phyloP scores from a whole-genome alignment of 2,113 vertebrate species.

The Menura novaehollandiae region DNA sequence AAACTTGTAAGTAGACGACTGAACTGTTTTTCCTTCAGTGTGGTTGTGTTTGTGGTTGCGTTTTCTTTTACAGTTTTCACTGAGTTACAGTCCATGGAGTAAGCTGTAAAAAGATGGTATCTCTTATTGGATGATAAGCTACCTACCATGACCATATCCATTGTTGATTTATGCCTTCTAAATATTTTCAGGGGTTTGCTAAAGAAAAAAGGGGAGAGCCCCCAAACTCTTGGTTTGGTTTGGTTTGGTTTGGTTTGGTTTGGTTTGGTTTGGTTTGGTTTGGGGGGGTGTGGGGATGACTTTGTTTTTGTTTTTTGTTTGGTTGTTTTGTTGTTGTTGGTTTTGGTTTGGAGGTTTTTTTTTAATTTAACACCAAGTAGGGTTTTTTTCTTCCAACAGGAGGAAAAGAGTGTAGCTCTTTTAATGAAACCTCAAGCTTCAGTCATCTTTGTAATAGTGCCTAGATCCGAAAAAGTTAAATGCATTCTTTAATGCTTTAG shows the following conservation, averaged over 20 bases:
- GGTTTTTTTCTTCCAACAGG: not conserved
- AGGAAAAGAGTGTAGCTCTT: not conserved
- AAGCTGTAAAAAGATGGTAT: not conserved
- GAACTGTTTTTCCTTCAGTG: not conserved
- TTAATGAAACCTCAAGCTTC: not conserved
- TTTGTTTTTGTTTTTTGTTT: not conserved
- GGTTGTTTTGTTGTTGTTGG: not conserved
- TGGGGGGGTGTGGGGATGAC: too few species aligned
- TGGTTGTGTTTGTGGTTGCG: not conserved
- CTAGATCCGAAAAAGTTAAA: not conserved
- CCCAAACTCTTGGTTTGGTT: rapidly evolving
- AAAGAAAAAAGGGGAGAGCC: not conserved
- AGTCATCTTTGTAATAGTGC: not conserved
- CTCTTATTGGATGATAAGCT: not conserved
- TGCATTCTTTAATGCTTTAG: not conserved
- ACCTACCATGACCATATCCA: not conserved
- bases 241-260: not conserved
- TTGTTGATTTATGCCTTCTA: not conserved
- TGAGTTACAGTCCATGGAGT: not conserved
- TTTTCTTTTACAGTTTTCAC: not conserved
- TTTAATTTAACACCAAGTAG: not conserved
- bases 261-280: not conserved
- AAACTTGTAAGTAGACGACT: not conserved
- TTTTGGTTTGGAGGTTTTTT: not conserved
- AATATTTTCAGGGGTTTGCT: not conserved